Base-by-base conservation (phyloP, 2,888 invertebrate genomes). In the Lycocerus yunnanus region DNA sequence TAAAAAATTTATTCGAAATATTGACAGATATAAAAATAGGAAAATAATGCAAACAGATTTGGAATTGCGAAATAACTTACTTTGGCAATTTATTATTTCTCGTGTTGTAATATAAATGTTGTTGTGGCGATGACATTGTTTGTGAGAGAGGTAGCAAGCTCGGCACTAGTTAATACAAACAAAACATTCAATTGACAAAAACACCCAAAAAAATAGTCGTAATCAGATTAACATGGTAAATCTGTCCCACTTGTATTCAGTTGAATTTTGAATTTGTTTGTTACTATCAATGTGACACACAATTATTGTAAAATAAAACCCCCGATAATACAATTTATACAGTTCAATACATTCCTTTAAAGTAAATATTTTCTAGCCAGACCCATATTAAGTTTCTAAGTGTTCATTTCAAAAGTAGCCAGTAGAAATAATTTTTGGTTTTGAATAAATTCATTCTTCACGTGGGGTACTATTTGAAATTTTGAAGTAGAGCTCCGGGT, bases 1-100 rank as follows among this genome's bases (percentile, higher is more conserved):
- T 13, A 69, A 27, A 59, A 69, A 58, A 69, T 61, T 2, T 14
- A 70, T 60, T n/a, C n/a, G 10, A 60, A 63, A 24, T 11, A 65
- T 24, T 43, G 15, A 58, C 6, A 58, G 21, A 15, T 15, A 16
- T 20, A 61, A 14, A 15, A 71, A 1, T 16, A 24, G 14, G 6
- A 61, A 59, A 68, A 20, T 68, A 20, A 16, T 20, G 18, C 21
- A 59, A 15, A 68, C 58, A 68, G 18, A 68, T 61, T 61, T 61
- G 11, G n/a, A 15, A 61, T 15, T 21, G 18, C 14, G 11, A 24
- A 24, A 58, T 60, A 79, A 85, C 85, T 86, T 83, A 88, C 88
- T 87, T 87, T 78, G 87, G 85, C 77, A 87, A 83, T 82, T 88
- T 88, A 83, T 87, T 88, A 78, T 82, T 79, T 71, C 78, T 76